Percentiles rank a stretch among this genome's conserved stretches.
phyloP scores from a whole-genome alignment of 2,888 invertebrate species.

The Metallyticus violacea region DNA sequence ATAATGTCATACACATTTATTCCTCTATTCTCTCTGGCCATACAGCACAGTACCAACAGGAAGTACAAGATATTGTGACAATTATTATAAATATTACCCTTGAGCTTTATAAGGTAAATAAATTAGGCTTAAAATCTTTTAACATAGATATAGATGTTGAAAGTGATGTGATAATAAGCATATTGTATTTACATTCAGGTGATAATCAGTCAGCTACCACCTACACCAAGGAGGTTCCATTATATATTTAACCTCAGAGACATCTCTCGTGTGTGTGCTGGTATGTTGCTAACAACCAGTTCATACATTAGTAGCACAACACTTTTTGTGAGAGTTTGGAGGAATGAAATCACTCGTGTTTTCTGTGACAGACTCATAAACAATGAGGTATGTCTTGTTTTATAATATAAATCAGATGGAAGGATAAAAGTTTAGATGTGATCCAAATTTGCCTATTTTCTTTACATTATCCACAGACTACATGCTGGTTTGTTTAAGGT shows the following conservation, averaged over 20 bases:
- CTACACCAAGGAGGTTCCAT: constrained; percentile 91
- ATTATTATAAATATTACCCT: constrained; percentile 75
- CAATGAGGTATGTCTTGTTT: constrained; percentile 53
- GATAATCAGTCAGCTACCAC: constrained; percentile 74
- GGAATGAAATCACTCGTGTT: constrained; percentile 84
- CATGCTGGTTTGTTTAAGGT: too few species aligned
- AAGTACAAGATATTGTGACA: constrained; percentile 62
- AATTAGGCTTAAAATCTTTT: neutral
- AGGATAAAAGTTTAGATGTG: too few species aligned
- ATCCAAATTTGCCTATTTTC: too few species aligned
- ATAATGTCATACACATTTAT: constrained; percentile 78
- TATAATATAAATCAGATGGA: too few species aligned
- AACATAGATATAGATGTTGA: neutral
- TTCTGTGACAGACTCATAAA: constrained; percentile 84
- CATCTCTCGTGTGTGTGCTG: constrained; percentile 79
- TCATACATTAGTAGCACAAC: constrained; percentile 64
- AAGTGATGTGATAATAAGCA: neutral
- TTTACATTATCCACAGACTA: too few species aligned
- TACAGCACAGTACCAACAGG: constrained; percentile 63
- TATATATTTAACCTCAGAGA: constrained; percentile 93
- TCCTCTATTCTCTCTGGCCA: constrained; percentile 78
- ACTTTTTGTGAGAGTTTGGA: constrained; percentile 81
- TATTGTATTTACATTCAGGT: constrained; percentile 48
- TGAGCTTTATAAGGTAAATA: constrained; percentile 70
- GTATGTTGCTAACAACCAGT: constrained; percentile 73